Percentiles rank a stretch among this genome's conserved stretches.
phyloP scores from a whole-genome alignment of 2,888 invertebrate species.

The Spodoptera exigua region DNA sequence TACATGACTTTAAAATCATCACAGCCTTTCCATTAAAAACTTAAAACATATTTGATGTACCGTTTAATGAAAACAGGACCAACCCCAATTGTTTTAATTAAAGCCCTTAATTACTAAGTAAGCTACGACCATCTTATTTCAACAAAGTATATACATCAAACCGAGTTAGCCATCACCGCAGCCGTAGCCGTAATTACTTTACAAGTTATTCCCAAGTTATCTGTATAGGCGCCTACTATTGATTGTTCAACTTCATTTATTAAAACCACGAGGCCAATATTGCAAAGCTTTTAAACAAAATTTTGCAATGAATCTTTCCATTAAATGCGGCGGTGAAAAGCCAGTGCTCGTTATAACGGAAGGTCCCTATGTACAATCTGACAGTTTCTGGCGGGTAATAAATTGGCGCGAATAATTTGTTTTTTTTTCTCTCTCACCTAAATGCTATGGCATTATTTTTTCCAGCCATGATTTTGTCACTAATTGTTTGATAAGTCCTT shows the following conservation, averaged over 20 bases:
- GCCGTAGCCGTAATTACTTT: constrained; percentile 40
- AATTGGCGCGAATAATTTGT: constrained; percentile 59
- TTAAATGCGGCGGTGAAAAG: constrained; percentile 53
- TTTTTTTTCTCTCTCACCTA: constrained; percentile 35
- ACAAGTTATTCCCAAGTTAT: constrained; percentile 47
- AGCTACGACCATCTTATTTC: too few species aligned
- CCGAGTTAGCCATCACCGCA: constrained; percentile 21
- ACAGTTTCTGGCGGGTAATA: constrained; percentile 62
- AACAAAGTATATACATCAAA: background rate
- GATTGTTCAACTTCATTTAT: constrained; percentile 48
- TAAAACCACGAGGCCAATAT: constrained; percentile 44
- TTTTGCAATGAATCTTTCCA: constrained; percentile 55
- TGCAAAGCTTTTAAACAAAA: constrained; percentile 41
- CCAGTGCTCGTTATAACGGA: constrained; percentile 41
- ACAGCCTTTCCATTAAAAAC: too few species aligned
- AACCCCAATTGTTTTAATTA: constrained; percentile 30
- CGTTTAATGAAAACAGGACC: constrained; percentile 12
- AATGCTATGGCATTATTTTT: constrained; percentile 14
- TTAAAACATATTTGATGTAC: too few species aligned
- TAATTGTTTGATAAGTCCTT: constrained; percentile 2
- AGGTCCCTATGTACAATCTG: constrained; percentile 50
- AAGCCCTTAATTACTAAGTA: constrained; percentile 26
- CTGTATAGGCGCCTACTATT: constrained; percentile 24
- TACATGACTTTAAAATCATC: too few species aligned
- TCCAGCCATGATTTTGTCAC: constrained; percentile 16